Percentiles rank a stretch among this genome's conserved stretches.
Conservation (phyloP, 2,113 vertebrate genomes). For the Rafetus swinhoei region DNA sequence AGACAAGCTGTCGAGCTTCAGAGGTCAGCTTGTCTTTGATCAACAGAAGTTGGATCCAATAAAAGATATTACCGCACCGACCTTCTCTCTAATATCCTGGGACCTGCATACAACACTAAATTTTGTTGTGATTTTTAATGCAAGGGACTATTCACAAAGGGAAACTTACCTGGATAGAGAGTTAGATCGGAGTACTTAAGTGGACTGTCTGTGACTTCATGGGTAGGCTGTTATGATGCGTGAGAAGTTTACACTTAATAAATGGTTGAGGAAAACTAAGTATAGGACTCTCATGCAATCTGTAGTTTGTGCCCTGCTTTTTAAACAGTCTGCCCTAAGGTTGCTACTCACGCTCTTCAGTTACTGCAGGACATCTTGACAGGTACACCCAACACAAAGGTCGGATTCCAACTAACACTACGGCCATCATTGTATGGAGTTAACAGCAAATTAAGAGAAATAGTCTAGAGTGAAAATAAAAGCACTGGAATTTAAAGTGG, state of each 20-base stretch:
- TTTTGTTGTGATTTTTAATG: neutral
- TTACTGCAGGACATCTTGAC: neutral
- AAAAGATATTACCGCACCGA: neutral
- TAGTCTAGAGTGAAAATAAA: neutral
- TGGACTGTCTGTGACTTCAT: neutral
- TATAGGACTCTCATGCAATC: neutral
- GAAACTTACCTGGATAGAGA: neutral
- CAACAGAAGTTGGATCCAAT: neutral
- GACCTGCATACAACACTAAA: neutral
- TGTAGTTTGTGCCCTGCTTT: neutral
- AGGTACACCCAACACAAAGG: neutral
- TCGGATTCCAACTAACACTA: neutral
- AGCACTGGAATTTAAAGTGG: neutral
- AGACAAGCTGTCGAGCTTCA: neutral
- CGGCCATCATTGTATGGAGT: neutral
- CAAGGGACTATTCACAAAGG: neutral
- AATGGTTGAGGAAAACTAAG: neutral
- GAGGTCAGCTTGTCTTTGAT: neutral
- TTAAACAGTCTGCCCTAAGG: neutral
- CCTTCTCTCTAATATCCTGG: neutral
- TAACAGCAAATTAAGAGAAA: neutral
- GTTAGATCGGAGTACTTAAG: neutral
- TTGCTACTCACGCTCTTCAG: neutral
- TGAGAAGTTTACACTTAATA: neutral
- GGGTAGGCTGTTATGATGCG: neutral